Base-by-base conservation (phyloP, 2,888 invertebrate species). In the Hypercompe scribonia region DNA sequence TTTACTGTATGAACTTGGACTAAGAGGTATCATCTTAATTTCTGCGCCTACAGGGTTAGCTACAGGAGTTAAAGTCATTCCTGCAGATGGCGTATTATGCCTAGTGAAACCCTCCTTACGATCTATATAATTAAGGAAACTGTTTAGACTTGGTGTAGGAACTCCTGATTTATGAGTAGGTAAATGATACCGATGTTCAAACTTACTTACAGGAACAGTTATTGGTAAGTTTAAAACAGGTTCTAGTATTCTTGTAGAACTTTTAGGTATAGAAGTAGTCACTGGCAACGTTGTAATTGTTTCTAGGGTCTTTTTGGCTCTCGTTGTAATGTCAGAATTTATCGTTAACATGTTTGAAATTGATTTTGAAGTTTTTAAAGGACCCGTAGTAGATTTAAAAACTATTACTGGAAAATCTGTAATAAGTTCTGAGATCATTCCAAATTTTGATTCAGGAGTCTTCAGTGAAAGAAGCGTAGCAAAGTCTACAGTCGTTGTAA, bases 41-140 rank as follows among this genome's bases (percentile, higher is more conserved):
- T 69, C 63, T 61, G 15, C 2, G 18, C 3, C 63, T 63, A 21
- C 24, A 31, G 8, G 18, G 31, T 34, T 28, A 21, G n/a, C 28
- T 31, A 33, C 34, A 28, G 65, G 13, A 50, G 21, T 58, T n/a
- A 33, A 3, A 46, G 21, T 46, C 50, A 24, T 50, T 50, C 50
- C 36, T 31, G 46, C 46, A 61, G 66, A 42, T 31, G 28, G 39
- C 66, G 28, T 31, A 36, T 36, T 21, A 50, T 39, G n/a, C 24
- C 21, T 58, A 31, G 13, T 39, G 5, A 54, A 21, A 34, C 46
- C 33, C 46, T 33, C 42, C 39, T 70, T 70, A 39, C 71, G 64
- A 34, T 74, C 74, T 21, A 71, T 21, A 68, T 31, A 74, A 46
- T 71, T 65, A 54, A 71, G 64, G 46, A 65, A 68, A 36, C 58